Conservation (phyloP, 2,797 vertebrate genomes). For the Platalea minor region DNA sequence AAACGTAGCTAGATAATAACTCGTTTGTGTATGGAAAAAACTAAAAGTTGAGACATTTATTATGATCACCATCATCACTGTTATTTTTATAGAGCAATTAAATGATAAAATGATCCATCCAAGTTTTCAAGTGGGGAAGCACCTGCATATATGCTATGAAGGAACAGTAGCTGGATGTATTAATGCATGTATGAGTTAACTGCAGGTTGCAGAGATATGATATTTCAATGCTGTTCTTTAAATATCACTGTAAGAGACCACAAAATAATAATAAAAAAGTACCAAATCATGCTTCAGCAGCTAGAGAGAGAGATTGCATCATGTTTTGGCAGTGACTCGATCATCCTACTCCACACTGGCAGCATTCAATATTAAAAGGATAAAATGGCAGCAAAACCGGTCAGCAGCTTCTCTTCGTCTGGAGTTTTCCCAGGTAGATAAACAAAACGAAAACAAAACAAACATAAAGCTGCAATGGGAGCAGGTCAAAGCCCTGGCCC, state of each 20-base stretch:
- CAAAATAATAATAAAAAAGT: conserved; percentile 52
- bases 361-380: conserved; percentile 69
- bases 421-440: conserved; percentile 75
- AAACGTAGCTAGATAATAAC: conserved; percentile 41
- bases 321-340: conserved; percentile 70
- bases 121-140: conserved; percentile 53
- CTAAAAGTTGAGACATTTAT: conserved; percentile 8
- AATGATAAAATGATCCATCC: conserved; percentile 44
- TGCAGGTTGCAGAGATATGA: conserved; percentile 57
- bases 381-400: conserved; percentile 78
- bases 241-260: conserved; percentile 66
- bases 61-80: background rate
- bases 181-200: conserved; percentile 12
- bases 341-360: conserved; percentile 68
- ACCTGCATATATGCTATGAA: conserved; percentile 14
- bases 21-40: conserved; percentile 3
- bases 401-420: conserved; percentile 82
- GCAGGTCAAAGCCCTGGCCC: conserved; percentile 48
- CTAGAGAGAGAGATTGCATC: conserved; percentile 69
- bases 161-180: conserved; percentile 41
- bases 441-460: conserved; percentile 61
- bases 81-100: conserved; percentile 47
- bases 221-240: conserved; percentile 60
- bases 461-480: conserved; percentile 75
- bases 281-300: conserved; percentile 76